Evolutionary conservation across 2,888 invertebrate species (phyloP), one percentile per base, ranked within the genome.

Genomic region (Eupithecia abbreviata): DNA sequence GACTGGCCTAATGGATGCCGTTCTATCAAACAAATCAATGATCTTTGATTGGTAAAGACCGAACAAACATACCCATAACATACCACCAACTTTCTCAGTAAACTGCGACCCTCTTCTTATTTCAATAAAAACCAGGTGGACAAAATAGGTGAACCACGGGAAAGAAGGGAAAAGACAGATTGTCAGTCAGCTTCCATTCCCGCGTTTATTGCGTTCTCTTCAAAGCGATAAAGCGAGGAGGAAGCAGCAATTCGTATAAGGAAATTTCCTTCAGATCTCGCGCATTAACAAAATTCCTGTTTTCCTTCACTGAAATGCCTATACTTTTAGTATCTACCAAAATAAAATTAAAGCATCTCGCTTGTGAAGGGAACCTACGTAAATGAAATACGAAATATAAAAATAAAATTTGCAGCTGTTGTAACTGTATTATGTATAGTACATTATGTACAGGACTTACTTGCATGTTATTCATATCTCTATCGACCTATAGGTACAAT

Each of bases 121-220:
- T 9, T 5, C 9, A 58, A 58, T 58, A 18, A 58, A 73, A 68
- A n/a, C n/a, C n/a, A n/a, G n/a, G n/a, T n/a, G n/a, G n/a, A n/a
- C n/a, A n/a, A n/a, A n/a, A n/a, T n/a, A n/a, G n/a, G n/a, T n/a
- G n/a, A n/a, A n/a, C n/a, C n/a, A n/a, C n/a, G n/a, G n/a, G n/a
- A n/a, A n/a, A n/a, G n/a, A n/a, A n/a, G n/a, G n/a, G n/a, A n/a
- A 69, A 74, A 69, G 47, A 12, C 10, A 58, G 41, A 62, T 43
- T 58, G 62, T 13, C 69, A 68, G 68, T 30, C 3, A 49, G 30
- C 12, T 47, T 45, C 47, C 68, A 30, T 68, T 18, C 4, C 68
- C 45, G 6, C 2, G 47, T 47, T 69, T 69, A 69, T 69, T 69
- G 69, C 47, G 12, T 47, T 69, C 68, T 67, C 45, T 69, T 47